Base-by-base conservation (phyloP, 2,888 invertebrate genomes). In the Charanyca ferruginea region DNA sequence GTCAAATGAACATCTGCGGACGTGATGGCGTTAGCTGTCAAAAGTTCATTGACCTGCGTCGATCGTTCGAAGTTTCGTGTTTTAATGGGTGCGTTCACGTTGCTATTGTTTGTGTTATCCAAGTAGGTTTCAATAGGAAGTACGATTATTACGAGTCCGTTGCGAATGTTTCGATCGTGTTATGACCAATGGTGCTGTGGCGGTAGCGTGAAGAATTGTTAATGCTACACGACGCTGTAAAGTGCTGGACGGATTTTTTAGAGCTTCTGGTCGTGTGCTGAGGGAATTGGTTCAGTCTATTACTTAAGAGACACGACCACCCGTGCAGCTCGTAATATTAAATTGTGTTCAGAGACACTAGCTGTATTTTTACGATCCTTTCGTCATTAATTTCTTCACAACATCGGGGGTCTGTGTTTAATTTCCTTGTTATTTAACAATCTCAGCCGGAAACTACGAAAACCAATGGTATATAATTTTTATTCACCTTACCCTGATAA, bases 21-120 rank as follows among this genome's bases (percentile, higher is more conserved):
- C 63, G 59, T 59, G 67, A 78, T 74, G 85, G 88, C 88, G 87
- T 84, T 86, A 73, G 68, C 85, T 90, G 92, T 91, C 91, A 91
- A 90, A 89, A 89, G 93, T 87, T 86, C 90, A 77, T 86, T 85
- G 91, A 83, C 64, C 89, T 81, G 52, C 64, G 81, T 78, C 85
- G 83, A 85, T 85, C 83, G 86, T 85, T 80, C 83, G 79, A 87
- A 90, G 92, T 93, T 93, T 93, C 90, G 91, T 92, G 83, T 85
- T 88, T 93, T 94, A 91, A 94, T 93, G 93, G 90, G 93, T 89
- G 87, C 93, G 84, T 93, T 93, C 90, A 89, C 93, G 83, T 88
- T 86, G 81, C 87, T 86, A 94, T 94, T 94, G 94, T 93, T 93
- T 92, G 89, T 90, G 91, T 87, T 90, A 93, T 90, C 86, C 83